Conservation (phyloP, 2,113 vertebrate species). For the Electrona antarctica region DNA sequence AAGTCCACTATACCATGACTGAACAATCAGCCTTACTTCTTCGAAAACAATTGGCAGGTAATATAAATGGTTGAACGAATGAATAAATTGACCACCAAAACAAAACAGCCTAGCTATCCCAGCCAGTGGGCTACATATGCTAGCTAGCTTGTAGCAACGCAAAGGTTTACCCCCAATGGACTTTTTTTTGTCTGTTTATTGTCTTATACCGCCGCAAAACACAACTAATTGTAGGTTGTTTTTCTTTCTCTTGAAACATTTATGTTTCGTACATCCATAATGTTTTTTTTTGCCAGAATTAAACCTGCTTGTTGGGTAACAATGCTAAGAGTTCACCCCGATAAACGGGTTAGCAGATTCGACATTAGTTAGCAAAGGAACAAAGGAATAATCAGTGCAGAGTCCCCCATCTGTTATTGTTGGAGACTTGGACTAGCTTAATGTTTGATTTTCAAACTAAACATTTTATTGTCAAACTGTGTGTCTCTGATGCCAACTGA, state of each 20-base stretch:
- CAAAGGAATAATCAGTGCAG: conserved; percentile 76
- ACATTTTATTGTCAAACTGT: background rate
- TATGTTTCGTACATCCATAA: background rate
- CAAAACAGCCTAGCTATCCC: too few species aligned
- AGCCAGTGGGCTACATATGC: conserved; percentile 2
- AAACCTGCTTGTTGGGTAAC: background rate
- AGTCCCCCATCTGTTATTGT: conserved; percentile 40
- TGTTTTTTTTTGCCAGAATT: background rate
- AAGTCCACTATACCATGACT: conserved; percentile 75
- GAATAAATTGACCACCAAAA: conserved; percentile 7
- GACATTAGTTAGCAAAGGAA: conserved; percentile 67
- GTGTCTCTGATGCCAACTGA: background rate
- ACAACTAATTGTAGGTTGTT: background rate
- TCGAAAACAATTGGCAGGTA: conserved; percentile 83
- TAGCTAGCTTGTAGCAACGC: conserved; percentile 41
- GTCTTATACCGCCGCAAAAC: conserved; percentile 11
- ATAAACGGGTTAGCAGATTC: conserved; percentile 60
- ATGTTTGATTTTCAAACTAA: background rate
- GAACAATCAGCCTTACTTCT: conserved; percentile 81
- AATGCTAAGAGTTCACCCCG: conserved; percentile 12
- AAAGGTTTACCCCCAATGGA: conserved; percentile 61
- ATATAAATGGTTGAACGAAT: background rate
- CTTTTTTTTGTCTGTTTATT: conserved; percentile 30
- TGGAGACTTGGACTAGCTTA: conserved; percentile 16
- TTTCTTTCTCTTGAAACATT: background rate